These are phyloP conservation scores for Marmota monax DNA, from an alignment of 2,113 vertebrate species.

Conservation along the genomic window DNA sequence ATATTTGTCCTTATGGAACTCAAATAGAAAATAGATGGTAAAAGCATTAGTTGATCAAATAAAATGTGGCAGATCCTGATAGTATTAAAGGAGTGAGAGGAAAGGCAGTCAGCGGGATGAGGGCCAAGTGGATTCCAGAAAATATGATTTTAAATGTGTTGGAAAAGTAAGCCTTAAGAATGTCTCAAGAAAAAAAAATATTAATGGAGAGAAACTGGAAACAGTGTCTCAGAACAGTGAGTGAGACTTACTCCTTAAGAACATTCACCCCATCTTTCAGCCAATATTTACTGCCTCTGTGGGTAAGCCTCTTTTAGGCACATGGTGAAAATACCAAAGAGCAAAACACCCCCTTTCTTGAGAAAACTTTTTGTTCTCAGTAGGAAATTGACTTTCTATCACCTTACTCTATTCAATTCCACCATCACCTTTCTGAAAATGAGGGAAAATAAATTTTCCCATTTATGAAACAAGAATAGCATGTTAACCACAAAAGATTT, in stretches of 20 bases:
- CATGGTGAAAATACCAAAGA: not conserved
- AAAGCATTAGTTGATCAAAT: not conserved
- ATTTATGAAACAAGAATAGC: not conserved
- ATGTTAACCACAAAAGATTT: not conserved
- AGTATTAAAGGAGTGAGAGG: not conserved
- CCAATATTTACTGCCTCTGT: not conserved
- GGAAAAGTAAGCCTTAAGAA: not conserved
- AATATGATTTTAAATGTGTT: not conserved
- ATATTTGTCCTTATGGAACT: too few relatives aligned
- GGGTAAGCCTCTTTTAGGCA: not conserved
- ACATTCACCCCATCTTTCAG: not conserved
- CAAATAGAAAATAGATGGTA: too few relatives aligned
- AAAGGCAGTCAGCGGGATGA: rapidly evolving
- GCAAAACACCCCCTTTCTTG: not conserved
- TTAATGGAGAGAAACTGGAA: not conserved
- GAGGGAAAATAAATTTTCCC: not conserved
- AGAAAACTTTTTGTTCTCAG: not conserved
- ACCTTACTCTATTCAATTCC: not conserved
- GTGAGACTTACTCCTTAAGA: not conserved
- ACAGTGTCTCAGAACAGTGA: not conserved
- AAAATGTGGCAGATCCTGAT: not conserved
- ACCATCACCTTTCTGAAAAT: not conserved
- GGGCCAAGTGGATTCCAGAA: not conserved
- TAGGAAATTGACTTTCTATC: not conserved
- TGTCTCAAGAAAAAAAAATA: not conserved